Conservation (phyloP, 2,888 invertebrate species). For the Phasia obesa region DNA sequence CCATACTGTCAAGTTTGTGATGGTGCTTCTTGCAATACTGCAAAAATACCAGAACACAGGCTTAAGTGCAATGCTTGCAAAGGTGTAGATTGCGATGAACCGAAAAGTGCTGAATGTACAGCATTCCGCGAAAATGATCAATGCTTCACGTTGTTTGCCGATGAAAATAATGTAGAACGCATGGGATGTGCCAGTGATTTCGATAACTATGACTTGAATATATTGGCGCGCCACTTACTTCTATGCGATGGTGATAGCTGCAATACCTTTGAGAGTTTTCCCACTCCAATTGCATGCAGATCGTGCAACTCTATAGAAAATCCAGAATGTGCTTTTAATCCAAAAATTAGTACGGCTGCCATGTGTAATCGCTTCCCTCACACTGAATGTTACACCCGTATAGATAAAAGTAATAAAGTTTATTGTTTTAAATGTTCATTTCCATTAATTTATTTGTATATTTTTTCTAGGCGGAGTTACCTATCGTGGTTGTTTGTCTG, state of each 20-base stretch:
- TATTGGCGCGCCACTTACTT: conserved; percentile 74
- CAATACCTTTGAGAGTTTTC: conserved; percentile 74
- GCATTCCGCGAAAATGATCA: conserved; percentile 75
- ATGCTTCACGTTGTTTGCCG: conserved; percentile 76
- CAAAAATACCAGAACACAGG: conserved; percentile 72
- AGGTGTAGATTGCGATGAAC: conserved; percentile 70
- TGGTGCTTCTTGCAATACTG: conserved; percentile 74
- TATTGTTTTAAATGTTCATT: too few relatives aligned
- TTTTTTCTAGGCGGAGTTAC: conserved; percentile 74
- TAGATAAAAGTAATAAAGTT: conserved; percentile 72
- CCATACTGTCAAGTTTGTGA: conserved; percentile 74
- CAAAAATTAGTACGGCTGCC: rapidly evolving
- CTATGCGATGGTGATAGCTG: conserved; percentile 76
- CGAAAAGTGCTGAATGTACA: conserved; percentile 71
- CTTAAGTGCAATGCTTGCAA: conserved; percentile 75
- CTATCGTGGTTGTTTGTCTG: conserved; percentile 76
- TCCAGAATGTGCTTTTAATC: conserved; percentile 71
- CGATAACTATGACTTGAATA: conserved; percentile 63
- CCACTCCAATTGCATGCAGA: conserved; percentile 65
- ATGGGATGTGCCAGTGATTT: conserved; percentile 79
- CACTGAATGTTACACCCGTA: conserved; percentile 74
- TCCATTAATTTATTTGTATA: too few relatives aligned
- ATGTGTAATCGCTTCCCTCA: conserved; percentile 73
- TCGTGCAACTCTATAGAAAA: conserved; percentile 74
- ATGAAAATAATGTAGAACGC: conserved; percentile 64